phyloP scores from a whole-genome alignment of 2,888 invertebrate species.

The Nephrotoma appendiculata region DNA sequence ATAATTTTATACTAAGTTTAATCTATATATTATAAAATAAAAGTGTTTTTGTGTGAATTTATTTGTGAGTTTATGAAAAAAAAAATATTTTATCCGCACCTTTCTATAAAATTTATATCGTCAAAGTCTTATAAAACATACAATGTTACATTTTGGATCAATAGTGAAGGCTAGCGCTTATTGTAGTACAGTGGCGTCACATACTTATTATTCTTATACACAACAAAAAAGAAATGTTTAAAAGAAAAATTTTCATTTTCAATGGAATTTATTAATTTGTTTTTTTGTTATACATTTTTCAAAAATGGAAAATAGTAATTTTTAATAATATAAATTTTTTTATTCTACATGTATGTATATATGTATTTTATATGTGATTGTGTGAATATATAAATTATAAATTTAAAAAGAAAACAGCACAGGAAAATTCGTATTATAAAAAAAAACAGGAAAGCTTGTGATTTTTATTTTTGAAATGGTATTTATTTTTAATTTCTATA shows the following conservation, averaged over 20 bases:
- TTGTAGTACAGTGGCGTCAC: not conserved
- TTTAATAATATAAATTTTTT: not conserved
- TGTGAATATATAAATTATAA: not conserved
- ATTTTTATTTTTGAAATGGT: not conserved
- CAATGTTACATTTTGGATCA: conserved; percentile 2
- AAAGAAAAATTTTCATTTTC: not conserved
- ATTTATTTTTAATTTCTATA: not conserved
- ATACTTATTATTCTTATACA: not conserved
- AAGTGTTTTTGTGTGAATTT: not conserved
- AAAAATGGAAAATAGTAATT: not conserved
- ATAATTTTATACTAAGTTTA: not conserved
- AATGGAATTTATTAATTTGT: not conserved
- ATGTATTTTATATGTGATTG: not conserved
- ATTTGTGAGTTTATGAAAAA: not conserved
- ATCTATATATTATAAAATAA: not conserved
- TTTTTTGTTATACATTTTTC: not conserved
- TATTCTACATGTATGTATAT: not conserved
- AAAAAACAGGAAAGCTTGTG: not conserved
- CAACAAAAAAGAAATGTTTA: not conserved
- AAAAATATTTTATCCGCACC: conserved; percentile 2
- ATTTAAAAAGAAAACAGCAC: not conserved
- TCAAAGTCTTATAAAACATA: not conserved
- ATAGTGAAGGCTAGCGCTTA: not conserved
- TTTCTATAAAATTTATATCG: not conserved
- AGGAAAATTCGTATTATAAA: not conserved